Conservation (phyloP, 1,140 invertebrate genomes). For the Harlomillsia oculata region DNA sequence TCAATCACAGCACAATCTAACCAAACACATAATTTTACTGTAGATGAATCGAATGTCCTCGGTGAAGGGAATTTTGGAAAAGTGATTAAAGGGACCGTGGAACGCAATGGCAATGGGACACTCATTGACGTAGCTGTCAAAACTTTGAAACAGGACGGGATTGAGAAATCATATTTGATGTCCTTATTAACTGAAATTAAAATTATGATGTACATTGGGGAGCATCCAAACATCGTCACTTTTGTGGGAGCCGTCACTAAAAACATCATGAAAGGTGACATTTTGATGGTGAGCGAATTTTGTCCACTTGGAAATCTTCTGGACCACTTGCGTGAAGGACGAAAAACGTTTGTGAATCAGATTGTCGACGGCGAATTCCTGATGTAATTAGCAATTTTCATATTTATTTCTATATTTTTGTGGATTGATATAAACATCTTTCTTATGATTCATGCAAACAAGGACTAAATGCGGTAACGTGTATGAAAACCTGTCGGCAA, state of each 20-base stretch:
- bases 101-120: no score
- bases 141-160: no score
- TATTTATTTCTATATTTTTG: not conserved
- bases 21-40: no score
- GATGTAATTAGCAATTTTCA: not conserved
- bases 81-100: no score
- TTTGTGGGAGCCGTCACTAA: not conserved
- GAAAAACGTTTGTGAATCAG: not conserved
- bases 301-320: conserved; percentile 10
- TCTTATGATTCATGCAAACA: not conserved
- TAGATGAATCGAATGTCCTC: no score
- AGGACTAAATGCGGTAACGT: not conserved
- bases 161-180: no score
- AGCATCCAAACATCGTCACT: not conserved
- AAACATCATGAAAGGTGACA: not conserved
- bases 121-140: no score
- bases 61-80: no score
- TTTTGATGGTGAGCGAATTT: not conserved
- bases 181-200: not conserved
- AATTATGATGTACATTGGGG: conserved; percentile 1
- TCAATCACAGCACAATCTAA: no score
- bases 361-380: not conserved
- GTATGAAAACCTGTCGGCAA: not conserved
- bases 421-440: not conserved
- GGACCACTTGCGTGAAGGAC: not conserved